A percentile compares a stretch with the other conserved stretches of the same genome.
phyloP scores from a whole-genome alignment of 2,888 invertebrate genomes.

The Coleophora flavipennella region DNA sequence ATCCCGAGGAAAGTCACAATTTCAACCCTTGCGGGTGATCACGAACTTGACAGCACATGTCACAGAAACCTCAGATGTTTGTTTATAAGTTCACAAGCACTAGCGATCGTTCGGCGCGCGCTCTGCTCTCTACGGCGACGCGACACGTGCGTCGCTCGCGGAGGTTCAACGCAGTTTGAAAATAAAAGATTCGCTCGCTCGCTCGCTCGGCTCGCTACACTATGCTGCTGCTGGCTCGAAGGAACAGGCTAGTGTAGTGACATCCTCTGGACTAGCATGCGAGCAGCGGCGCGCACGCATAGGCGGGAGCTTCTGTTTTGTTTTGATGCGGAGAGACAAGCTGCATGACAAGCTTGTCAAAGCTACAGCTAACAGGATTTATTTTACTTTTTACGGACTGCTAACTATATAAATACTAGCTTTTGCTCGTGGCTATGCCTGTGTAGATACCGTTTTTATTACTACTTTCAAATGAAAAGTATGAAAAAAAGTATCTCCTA shows the following conservation, averaged over 20 bases:
- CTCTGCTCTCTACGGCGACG: slow-evolving; percentile 42
- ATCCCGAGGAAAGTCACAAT: slow-evolving; percentile 17
- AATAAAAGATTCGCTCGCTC: not conserved
- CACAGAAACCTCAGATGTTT: slow-evolving; percentile 33
- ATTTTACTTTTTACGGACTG: no score
- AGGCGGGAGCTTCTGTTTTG: not conserved
- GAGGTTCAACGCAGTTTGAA: slow-evolving; percentile 62
- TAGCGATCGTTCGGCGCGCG: slow-evolving; percentile 33
- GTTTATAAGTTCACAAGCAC: slow-evolving; percentile 30
- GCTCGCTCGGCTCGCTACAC: slow-evolving; percentile 11
- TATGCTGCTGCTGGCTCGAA: slow-evolving; percentile 21
- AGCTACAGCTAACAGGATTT: no score
- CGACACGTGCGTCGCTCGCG: slow-evolving; percentile 60
- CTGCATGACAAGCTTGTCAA: not conserved
- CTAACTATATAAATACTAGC: no score
- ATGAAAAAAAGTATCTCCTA: no score
- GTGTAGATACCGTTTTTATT: no score
- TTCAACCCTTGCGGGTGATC: slow-evolving; percentile 46
- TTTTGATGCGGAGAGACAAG: not conserved
- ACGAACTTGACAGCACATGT: slow-evolving; percentile 55
- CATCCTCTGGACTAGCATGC: slow-evolving; percentile 12
- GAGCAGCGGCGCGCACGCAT: slow-evolving; percentile 5
- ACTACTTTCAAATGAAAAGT: no score
- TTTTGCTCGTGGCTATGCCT: no score
- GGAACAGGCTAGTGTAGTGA: slow-evolving; percentile 1